These are phyloP conservation scores for Atethmia centrago DNA, from an alignment of 2,888 invertebrate genomes.

Conservation along the genomic window DNA sequence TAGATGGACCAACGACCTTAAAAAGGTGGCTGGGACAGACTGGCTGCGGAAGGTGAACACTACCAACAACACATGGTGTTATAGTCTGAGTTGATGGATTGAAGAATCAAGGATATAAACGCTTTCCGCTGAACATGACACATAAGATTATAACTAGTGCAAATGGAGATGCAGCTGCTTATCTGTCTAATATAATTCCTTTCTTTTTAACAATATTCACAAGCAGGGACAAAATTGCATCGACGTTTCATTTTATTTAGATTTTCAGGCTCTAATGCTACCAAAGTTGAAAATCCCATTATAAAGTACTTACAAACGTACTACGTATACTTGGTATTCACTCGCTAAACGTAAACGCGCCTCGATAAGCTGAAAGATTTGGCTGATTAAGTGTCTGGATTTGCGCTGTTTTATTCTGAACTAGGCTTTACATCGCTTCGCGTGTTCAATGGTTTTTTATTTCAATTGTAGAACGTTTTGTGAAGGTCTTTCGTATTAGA, in stretches of 20 bases:
- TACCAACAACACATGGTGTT: no score
- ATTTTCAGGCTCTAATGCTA: neutral
- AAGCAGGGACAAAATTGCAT: neutral
- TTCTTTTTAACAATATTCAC: neutral
- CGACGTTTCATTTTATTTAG: neutral
- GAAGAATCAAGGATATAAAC: neutral
- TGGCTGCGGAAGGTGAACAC: no score
- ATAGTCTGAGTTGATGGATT: no score
- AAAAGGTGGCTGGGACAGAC: no score
- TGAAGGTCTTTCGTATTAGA: conserved; percentile 20
- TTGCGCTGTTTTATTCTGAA: conserved; percentile 32
- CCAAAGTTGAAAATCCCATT: neutral
- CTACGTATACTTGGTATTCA: conserved; percentile 18
- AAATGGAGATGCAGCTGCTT: neutral
- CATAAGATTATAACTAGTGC: neutral
- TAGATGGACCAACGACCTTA: no score
- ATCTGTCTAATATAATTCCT: neutral
- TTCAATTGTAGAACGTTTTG: conserved; percentile 25
- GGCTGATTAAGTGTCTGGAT: conserved; percentile 55
- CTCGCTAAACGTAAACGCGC: conserved; percentile 13
- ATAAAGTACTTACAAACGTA: conserved; percentile 2
- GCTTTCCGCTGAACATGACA: neutral
- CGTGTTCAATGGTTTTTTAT: conserved; percentile 43
- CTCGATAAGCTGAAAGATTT: conserved; percentile 46
- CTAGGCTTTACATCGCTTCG: conserved; percentile 20